Percentiles rank a stretch among this genome's conserved stretches.
phyloP scores from a whole-genome alignment of 92 coral and sea anemone genomes.

The Virgularia gustaviana region DNA sequence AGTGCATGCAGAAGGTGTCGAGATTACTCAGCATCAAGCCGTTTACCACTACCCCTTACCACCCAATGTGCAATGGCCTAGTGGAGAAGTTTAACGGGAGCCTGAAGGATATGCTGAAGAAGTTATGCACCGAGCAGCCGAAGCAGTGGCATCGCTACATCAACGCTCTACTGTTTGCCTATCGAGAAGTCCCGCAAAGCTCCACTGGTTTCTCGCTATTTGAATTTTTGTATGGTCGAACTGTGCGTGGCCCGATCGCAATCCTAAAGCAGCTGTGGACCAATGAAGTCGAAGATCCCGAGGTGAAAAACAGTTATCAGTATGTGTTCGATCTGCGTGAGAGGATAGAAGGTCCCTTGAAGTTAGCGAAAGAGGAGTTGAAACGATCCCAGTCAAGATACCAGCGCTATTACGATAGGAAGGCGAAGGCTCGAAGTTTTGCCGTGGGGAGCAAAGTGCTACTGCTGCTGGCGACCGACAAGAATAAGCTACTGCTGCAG shows the following conservation, averaged over 20 bases:
- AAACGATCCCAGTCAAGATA: slow-evolving; percentile 9
- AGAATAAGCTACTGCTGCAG: slow-evolving; percentile 54
- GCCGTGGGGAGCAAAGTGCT: slow-evolving; percentile 31
- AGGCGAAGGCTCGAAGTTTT: slow-evolving; percentile 1
- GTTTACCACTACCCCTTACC: slow-evolving; percentile 10
- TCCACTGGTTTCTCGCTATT: slow-evolving; percentile 42
- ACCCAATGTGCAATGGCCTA: slow-evolving; percentile 36
- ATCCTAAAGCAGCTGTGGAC: slow-evolving; percentile 44
- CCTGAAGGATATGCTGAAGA: slow-evolving; percentile 31
- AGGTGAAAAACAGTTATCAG: slow-evolving; percentile 29
- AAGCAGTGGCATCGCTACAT: slow-evolving; percentile 41
- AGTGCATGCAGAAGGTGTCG: slow-evolving; percentile 45
- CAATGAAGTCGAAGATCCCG: slow-evolving; percentile 8
- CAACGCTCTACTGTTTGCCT: slow-evolving; percentile 41
- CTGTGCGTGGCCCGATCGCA: slow-evolving; percentile 38
- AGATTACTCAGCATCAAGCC: slow-evolving; percentile 16
- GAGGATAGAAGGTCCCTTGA: slow-evolving; percentile 9
- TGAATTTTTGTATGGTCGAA: slow-evolving; percentile 36
- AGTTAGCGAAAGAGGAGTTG: slow-evolving; percentile 16
- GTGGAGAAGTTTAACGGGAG: slow-evolving; percentile 24
- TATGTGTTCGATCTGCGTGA: slow-evolving; percentile 34
- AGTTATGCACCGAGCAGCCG: slow-evolving; percentile 33
- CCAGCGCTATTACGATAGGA: slow-evolving; percentile 17
- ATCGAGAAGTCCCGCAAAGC: slow-evolving; percentile 55
- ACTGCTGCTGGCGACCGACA: slow-evolving; percentile 44